Conservation (phyloP, 53 echinoderm and acorn worm species). For the Temnopleurus reevesii region DNA sequence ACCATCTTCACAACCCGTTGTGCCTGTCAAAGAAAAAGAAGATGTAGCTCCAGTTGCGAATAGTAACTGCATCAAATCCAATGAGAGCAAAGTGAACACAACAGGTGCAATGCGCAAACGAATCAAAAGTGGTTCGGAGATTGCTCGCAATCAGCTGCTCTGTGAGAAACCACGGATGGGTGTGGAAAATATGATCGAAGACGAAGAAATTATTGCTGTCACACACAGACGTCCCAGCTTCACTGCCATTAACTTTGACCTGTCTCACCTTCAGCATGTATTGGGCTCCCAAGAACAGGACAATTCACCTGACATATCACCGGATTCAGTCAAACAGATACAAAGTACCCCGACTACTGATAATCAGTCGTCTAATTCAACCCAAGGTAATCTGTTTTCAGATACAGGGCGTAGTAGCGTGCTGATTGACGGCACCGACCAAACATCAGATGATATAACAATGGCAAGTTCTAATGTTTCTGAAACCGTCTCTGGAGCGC, state of each 20-base stretch:
- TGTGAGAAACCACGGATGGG: background rate
- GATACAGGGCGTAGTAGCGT: background rate
- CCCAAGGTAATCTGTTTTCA: background rate
- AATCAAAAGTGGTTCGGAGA: conserved; percentile 33
- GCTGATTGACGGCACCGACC: background rate
- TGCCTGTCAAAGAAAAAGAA: background rate
- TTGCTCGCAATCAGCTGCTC: background rate
- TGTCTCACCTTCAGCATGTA: conserved; percentile 45
- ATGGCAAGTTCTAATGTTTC: background rate
- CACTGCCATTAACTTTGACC: conserved; percentile 42
- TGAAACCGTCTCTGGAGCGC: background rate
- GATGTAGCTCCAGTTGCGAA: background rate
- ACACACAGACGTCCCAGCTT: conserved; percentile 45
- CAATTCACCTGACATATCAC: background rate
- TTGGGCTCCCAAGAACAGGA: conserved; percentile 32
- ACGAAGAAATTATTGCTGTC: conserved; percentile 38
- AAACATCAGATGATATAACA: background rate
- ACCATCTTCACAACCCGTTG: background rate
- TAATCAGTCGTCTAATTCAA: background rate
- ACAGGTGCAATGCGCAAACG: background rate
- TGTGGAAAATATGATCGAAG: conserved; percentile 38
- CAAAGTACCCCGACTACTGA: background rate
- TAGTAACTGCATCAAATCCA: background rate
- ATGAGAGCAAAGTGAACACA: background rate
- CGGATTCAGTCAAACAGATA: background rate